Base-by-base conservation (phyloP, 2,797 vertebrate genomes). In the Podarcis lilfordi region DNA sequence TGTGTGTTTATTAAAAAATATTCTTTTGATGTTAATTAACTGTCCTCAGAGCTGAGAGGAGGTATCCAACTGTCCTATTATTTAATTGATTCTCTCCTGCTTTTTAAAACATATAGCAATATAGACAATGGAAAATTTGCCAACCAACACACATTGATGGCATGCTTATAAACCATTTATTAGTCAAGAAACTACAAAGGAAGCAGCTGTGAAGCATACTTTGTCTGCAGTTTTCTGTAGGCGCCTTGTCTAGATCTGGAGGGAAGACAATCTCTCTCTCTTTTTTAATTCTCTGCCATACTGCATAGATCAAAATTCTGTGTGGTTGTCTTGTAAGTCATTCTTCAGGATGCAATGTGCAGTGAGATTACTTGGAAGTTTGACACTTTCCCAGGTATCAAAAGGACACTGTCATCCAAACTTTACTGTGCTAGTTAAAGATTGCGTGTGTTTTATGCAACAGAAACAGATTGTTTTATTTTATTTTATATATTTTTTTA, bases 171-270 rank as follows among this genome's bases (percentile, higher is more conserved):
- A 61, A 72, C 35, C 37, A 68, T 80, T 32, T 72, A 85, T 89
- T 74, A 45, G 29, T 80, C 32, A 89, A 85, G 23, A 68, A 76
- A 66, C 37, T 66, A 66, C n/a, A 68, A 59, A 66, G 40, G 61
- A 76, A 40, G 43, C 72, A 88, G 61, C 59, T 88, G 29, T 23
- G 29, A 64, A 75, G 69, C 69, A 9, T 85, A 79, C 90, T 94
- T 94, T 93, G 90, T 89, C 85, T 91, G 59, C 19, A 89, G 66
- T 94, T 91, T 81, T 92, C 93, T 90, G 27, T 92, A 91, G 93
- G 89, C 91, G 89, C 90, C 87, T 93, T 94, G 87, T 59, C 35
- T 40, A 90, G 90, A 93, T 89, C 85, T 88, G 82, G 55, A 83
- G 91, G 90, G 84, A 89, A 4, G 27, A 89, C 91, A 91, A 17